A percentile compares a stretch with the other conserved stretches of the same genome.
phyloP scores from a whole-genome alignment of 2,113 vertebrate genomes.

The Sapajus apella region DNA sequence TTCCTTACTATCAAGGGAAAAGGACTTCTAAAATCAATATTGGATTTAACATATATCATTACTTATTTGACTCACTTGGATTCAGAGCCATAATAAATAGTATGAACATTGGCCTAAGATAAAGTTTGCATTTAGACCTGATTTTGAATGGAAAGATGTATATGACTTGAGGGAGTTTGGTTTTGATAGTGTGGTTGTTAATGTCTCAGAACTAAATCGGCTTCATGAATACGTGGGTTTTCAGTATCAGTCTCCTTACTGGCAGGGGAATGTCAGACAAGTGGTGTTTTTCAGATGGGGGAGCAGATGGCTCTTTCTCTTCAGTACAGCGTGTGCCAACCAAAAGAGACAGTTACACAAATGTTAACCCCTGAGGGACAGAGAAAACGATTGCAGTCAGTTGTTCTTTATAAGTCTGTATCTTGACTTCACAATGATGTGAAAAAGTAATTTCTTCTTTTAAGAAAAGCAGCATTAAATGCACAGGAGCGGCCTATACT shows the following conservation, averaged over 20 bases:
- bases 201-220: not conserved
- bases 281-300: constrained; percentile 76
- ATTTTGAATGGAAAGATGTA: not conserved
- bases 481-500: not conserved
- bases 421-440: not conserved
- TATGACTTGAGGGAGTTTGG: constrained; percentile 28
- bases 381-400: constrained; percentile 41
- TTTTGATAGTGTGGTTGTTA: not conserved
- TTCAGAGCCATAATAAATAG: not conserved
- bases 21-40: not conserved
- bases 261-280: constrained; percentile 67
- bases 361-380: constrained; percentile 76
- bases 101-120: not conserved
- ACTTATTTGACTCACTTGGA: not conserved
- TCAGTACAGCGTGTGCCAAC: constrained; percentile 77
- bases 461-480: not conserved
- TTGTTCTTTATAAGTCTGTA: constrained; percentile 11
- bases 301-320: constrained; percentile 83
- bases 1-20: not conserved
- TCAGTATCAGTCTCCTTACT: constrained; percentile 70
- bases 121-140: not conserved
- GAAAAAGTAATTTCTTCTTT: constrained; percentile 44
- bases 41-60: not conserved
- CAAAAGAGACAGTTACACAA: constrained; percentile 77
- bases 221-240: constrained; percentile 23